These are phyloP conservation scores for Drosophila multiciliata DNA, from an alignment of 2,888 invertebrate genomes.

Conservation along the genomic window DNA sequence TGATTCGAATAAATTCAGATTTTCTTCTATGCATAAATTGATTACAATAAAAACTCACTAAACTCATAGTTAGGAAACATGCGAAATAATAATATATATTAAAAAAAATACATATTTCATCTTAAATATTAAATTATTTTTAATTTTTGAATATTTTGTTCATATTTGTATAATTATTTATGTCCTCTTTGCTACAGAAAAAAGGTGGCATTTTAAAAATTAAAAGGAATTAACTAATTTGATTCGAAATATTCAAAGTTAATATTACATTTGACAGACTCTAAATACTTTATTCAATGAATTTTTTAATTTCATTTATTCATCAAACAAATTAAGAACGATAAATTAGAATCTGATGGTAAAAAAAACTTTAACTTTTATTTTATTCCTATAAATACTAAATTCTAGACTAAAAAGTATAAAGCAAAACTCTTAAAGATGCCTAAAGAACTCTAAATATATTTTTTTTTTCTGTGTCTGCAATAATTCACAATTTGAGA, in stretches of 20 bases:
- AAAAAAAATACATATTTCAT: too few species aligned
- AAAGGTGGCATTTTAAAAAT: not conserved
- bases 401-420: too few species aligned
- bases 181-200: too few species aligned
- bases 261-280: not conserved
- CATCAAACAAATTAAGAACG: not conserved
- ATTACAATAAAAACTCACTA: not conserved
- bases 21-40: constrained; percentile 7
- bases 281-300: not conserved
- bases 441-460: not conserved
- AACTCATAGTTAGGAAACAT: not conserved
- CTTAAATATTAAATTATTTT: not conserved
- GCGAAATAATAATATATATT: not conserved
- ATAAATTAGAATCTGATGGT: not conserved
- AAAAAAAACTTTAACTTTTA: not conserved
- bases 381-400: not conserved
- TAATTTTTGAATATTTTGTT: too few species aligned
- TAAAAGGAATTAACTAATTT: not conserved
- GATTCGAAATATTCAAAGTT: not conserved
- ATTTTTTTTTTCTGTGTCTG: not conserved
- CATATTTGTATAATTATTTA: not conserved
- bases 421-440: not conserved
- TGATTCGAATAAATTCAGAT: constrained; percentile 13
- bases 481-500: not conserved
- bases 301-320: not conserved